These are phyloP conservation scores for Dione juno DNA, from an alignment of 2,888 invertebrate species.

Conservation along the genomic window DNA sequence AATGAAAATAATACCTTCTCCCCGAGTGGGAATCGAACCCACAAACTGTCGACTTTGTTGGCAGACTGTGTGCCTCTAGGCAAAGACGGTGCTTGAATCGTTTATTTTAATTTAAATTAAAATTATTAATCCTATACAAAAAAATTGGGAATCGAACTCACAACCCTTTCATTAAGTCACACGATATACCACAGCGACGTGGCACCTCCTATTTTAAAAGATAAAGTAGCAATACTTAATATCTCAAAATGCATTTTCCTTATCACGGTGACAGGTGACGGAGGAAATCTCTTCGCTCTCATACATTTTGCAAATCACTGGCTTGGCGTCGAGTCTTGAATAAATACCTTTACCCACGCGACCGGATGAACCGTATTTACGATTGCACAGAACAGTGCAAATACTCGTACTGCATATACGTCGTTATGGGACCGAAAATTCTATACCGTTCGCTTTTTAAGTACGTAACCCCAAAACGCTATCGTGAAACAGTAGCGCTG, in stretches of 20 bases:
- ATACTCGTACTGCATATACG: conserved; percentile 3
- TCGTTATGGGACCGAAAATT: not conserved
- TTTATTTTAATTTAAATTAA: too few relatives aligned
- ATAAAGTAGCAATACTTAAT: conserved; percentile 4
- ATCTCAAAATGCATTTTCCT: conserved; percentile 21
- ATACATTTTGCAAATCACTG: conserved; percentile 33
- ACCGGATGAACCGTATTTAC: conserved; percentile 6
- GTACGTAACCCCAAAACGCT: too few relatives aligned
- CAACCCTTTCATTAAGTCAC: too few relatives aligned
- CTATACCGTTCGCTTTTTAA: too few relatives aligned
- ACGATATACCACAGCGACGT: not conserved
- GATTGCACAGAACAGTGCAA: conserved; percentile 17
- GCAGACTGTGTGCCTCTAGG: too few relatives aligned
- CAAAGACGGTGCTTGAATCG: too few relatives aligned
- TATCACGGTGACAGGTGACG: conserved; percentile 43
- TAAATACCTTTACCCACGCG: conserved; percentile 8
- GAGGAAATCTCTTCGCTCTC: conserved; percentile 37
- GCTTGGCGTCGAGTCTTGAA: not conserved
- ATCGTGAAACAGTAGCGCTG: too few relatives aligned
- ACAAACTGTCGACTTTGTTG: too few relatives aligned
- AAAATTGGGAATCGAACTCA: too few relatives aligned
- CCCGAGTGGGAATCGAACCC: too few relatives aligned
- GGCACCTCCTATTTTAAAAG: not conserved
- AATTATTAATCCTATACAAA: too few relatives aligned
- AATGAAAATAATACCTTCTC: too few relatives aligned